phyloP scores from a whole-genome alignment of 2,113 vertebrate species.

The Syngnathus typhle region DNA sequence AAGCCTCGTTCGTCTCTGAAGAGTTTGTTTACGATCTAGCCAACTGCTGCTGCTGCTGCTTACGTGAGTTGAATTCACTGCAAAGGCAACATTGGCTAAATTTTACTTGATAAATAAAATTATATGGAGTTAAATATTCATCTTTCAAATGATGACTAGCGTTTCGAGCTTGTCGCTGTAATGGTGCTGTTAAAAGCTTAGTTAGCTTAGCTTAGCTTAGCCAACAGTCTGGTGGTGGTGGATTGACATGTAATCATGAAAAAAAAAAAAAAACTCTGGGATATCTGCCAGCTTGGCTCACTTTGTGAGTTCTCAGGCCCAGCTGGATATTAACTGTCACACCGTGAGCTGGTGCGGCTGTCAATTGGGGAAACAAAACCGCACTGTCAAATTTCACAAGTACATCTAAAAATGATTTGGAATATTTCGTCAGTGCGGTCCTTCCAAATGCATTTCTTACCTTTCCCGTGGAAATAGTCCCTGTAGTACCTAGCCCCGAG shows the following conservation, averaged over 20 bases:
- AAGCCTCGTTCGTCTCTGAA: too few species aligned
- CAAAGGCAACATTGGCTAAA: not conserved
- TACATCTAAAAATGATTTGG: not conserved
- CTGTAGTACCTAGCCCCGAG: conserved; percentile 87
- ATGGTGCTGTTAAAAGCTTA: not conserved
- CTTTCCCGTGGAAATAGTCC: conserved; percentile 82
- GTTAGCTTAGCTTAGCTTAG: conserved; percentile 29
- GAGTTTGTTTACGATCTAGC: not conserved
- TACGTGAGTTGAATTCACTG: not conserved
- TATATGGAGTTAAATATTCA: not conserved
- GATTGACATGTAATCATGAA: conserved; percentile 32
- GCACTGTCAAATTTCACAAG: not conserved
- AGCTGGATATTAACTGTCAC: conserved; percentile 30
- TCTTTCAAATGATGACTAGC: not conserved
- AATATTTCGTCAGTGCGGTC: not conserved
- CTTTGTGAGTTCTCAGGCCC: conserved; percentile 11
- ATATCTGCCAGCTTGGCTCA: conserved; percentile 27
- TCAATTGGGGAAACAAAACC: conserved; percentile 9
- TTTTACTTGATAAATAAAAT: not conserved
- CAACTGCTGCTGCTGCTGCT: not conserved
- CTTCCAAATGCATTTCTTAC: conserved; percentile 41
- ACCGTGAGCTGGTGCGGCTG: conserved; percentile 13
- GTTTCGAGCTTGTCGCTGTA: not conserved
- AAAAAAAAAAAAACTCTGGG: conserved; percentile 11
- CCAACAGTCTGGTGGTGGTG: conserved; percentile 32